Evolutionary conservation across 2,797 vertebrate genomes (phyloP).

Genomic region (Limosa lapponica): DNA sequence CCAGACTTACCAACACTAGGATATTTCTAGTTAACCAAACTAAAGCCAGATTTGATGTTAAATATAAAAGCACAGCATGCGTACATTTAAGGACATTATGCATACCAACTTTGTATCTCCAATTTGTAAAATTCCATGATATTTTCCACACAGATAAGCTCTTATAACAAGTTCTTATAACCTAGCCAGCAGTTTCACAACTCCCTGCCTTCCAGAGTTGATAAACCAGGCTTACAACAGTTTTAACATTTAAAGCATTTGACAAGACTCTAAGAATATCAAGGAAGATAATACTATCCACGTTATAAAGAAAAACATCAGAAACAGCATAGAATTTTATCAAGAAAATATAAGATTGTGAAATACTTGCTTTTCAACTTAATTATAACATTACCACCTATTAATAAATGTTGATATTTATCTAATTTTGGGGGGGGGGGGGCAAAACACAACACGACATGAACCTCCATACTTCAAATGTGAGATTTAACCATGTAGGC

Average conservation of each 20-base stretch:
- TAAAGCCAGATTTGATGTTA: neutral
- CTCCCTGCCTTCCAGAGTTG: neutral
- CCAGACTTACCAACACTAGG: neutral
- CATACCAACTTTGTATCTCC: neutral
- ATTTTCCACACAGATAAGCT: neutral
- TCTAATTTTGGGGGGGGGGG: accelerated
- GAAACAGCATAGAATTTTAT: neutral
- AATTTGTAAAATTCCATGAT: neutral
- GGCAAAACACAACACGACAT: no score
- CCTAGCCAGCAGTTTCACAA: neutral
- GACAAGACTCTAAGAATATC: neutral
- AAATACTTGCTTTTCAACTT: neutral
- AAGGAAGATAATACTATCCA: neutral
- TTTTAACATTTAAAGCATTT: neutral
- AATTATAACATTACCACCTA: neutral
- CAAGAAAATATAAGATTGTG: neutral
- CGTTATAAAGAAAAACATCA: neutral
- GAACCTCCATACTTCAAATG: neutral
- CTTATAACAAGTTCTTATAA: neutral
- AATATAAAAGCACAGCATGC: neutral
- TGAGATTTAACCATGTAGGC: accelerated
- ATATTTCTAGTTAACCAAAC: neutral
- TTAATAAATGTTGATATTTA: neutral
- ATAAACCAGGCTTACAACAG: neutral
- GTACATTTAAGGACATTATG: neutral